These are phyloP conservation scores for Cyanocitta stelleri DNA, from an alignment of 2,113 vertebrate genomes.

Conservation along the genomic window DNA sequence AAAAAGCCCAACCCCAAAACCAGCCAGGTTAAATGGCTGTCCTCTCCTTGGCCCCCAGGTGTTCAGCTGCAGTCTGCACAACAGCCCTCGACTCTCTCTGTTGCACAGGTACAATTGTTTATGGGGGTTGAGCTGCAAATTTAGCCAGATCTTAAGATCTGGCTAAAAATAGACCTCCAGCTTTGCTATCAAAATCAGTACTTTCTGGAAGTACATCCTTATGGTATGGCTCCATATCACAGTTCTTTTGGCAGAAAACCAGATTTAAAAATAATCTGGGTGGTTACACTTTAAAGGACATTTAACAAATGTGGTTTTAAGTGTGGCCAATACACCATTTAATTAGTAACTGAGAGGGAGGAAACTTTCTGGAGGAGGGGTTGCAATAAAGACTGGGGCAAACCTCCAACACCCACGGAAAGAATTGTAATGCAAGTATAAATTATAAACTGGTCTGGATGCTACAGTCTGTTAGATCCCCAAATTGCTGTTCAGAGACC, in stretches of 20 bases:
- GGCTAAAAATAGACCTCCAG: neutral
- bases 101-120: neutral
- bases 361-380: neutral
- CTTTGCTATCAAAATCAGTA: neutral
- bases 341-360: neutral
- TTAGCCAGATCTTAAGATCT: neutral
- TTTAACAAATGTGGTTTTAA: neutral
- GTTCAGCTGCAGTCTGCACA: neutral
- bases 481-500: neutral
- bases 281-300: neutral
- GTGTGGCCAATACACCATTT: neutral
- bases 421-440: neutral
- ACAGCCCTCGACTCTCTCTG: neutral
- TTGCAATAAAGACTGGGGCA: neutral
- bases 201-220: neutral
- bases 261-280: conserved; percentile 6
- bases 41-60: neutral
- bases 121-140: neutral
- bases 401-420: neutral
- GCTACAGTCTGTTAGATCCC: neutral
- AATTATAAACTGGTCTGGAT: conserved; percentile 1
- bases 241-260: neutral
- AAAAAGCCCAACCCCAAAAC: neutral
- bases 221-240: neutral
- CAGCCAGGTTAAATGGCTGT: neutral